Conservation (phyloP, 2,113 vertebrate species). For the Cnemophilus loriae region DNA sequence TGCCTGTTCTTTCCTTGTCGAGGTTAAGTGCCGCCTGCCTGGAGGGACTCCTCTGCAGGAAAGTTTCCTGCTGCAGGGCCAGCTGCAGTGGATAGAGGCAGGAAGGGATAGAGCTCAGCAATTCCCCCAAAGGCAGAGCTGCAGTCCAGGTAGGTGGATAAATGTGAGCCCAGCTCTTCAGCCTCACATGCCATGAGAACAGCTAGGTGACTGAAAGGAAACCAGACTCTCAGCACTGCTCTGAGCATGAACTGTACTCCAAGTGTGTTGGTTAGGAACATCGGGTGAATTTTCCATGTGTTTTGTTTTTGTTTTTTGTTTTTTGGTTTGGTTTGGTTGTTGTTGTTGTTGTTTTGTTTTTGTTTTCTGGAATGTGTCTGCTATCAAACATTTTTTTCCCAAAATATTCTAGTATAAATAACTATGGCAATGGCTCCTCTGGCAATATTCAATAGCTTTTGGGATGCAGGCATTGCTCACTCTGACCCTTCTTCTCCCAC, state of each 20-base stretch:
- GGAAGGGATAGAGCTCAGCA: not conserved
- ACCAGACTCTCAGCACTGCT: not conserved
- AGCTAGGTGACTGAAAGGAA: not conserved
- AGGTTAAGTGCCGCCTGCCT: not conserved
- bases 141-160: not conserved
- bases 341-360: too few relatives aligned
- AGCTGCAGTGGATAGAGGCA: not conserved
- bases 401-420: not conserved
- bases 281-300: not conserved
- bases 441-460: not conserved
- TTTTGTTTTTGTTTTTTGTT: fast-evolving
- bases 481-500: not conserved
- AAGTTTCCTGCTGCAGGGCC: not conserved
- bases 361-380: not conserved
- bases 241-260: not conserved
- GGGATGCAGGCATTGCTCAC: not conserved
- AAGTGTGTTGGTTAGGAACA: not conserved
- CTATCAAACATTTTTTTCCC: not conserved
- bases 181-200: not conserved
- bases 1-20: not conserved
- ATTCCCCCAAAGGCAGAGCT: not conserved
- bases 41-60: not conserved
- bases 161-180: not conserved
- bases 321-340: not conserved
- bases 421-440: not conserved